Evolutionary conservation across 2,797 vertebrate genomes (phyloP).

Genomic region (Meriones psammophilus): DNA sequence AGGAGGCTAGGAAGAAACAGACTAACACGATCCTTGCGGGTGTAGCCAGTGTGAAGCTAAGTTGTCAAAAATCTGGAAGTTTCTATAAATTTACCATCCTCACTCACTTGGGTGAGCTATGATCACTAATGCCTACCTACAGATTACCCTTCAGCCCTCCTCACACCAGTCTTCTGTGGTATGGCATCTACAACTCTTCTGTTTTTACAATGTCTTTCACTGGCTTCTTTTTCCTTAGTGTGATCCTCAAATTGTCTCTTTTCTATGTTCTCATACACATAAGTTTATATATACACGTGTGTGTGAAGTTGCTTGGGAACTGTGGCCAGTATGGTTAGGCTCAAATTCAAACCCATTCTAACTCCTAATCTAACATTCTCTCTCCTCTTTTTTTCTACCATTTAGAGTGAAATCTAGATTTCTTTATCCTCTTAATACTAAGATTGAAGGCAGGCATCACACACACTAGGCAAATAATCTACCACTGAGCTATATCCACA

Average conservation of each 20-base stretch:
- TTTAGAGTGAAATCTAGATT: neutral
- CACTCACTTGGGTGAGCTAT: constrained; percentile 1
- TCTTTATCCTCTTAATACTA: neutral
- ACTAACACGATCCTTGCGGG: neutral
- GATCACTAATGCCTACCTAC: neutral
- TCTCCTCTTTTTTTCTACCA: neutral
- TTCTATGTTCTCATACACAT: neutral
- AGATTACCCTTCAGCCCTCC: neutral
- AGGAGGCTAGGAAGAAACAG: neutral
- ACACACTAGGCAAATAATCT: no score
- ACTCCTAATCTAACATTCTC: neutral
- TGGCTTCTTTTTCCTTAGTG: neutral
- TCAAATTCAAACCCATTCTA: neutral
- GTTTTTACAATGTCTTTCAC: neutral
- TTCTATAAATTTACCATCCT: constrained; percentile 16
- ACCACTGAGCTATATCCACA: no score
- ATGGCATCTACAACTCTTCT: neutral
- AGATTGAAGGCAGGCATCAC: no score
- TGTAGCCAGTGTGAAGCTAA: constrained; percentile 9
- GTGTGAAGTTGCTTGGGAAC: constrained; percentile 1
- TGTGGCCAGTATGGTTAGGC: neutral
- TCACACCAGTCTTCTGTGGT: neutral
- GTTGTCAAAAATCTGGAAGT: constrained; percentile 20
- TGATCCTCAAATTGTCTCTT: neutral
- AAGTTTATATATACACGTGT: neutral